Base-by-base conservation (phyloP, 2,888 invertebrate species). In the Liopterus haemorrhoidalis region DNA sequence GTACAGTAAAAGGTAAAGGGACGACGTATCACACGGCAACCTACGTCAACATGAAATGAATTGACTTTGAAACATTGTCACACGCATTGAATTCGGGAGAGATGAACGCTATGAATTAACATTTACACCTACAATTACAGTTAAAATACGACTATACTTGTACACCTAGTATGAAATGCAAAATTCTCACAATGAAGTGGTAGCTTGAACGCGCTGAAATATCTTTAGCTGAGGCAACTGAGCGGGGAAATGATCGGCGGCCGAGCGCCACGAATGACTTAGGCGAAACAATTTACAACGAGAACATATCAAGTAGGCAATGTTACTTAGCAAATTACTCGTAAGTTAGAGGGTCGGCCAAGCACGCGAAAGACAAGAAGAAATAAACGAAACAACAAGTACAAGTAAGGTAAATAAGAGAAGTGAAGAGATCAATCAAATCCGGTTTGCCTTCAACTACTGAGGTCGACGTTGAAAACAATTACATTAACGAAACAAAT, bases 71-170 rank as follows among this genome's bases (percentile, higher is more conserved):
- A 52, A 58, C 51, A 62, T 60, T 62, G 60, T 59, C 61, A 59
- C 57, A 58, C 60, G 60, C 61, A 51, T 53, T 57, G 56, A 62
- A 61, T 61, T 61, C 59, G 59, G 60, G 57, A 54, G 50, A 35
- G 53, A 57, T 57, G 56, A 59, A 51, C 55, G 22, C 42, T 36
- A 35, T 21, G 19, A 33, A 31, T 39, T 19, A 45, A 45, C 45
- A 45, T 45, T 39, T 39, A 45, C 32, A 51, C 46, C 46, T 54
- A 51, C 30, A 44, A 50, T 48, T 52, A 54, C 41, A 51, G 48
- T 44, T 52, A 44, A 52, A 52, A 47, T 54, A 53, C 53, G 51
- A 53, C 52, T 54, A 52, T 52, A 48, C 49, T 33, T 24, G 45
- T 35, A 40, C 22, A 40, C 27, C 30, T 48, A 45, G 20, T 35